phyloP scores from a whole-genome alignment of 2,797 vertebrate genomes.

The Synaphobranchus kaupii region DNA sequence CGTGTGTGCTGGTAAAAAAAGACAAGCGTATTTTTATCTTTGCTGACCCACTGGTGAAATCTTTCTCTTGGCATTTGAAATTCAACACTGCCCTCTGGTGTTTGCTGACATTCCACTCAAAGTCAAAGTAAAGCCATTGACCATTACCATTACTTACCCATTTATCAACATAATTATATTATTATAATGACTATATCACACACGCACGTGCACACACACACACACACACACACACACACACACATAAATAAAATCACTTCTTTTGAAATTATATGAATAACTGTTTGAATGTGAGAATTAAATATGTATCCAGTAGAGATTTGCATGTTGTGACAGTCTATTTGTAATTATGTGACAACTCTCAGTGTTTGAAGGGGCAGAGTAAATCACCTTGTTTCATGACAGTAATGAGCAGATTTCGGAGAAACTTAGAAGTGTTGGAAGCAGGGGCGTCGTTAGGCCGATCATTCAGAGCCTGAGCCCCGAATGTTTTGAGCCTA shows the following conservation, averaged over 20 bases:
- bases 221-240: too few relatives aligned
- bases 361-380: neutral
- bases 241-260: neutral
- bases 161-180: too few relatives aligned
- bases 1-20: neutral
- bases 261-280: neutral
- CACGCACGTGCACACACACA: neutral
- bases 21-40: neutral
- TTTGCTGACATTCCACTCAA: neutral
- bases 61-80: neutral
- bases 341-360: neutral
- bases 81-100: conserved; percentile 18
- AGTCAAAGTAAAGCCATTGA: neutral
- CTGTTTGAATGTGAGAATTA: neutral
- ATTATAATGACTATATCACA: too few relatives aligned
- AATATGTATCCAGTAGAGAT: neutral
- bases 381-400: neutral
- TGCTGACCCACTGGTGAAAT: neutral
- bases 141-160: neutral
- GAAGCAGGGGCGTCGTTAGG: too few relatives aligned
- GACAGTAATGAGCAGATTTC: neutral
- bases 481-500: too few relatives aligned
- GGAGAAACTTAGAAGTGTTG: neutral
- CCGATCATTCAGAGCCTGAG: too few relatives aligned
- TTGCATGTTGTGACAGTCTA: neutral